Evolutionary conservation across 2,888 invertebrate species (phyloP).

Genomic region (Trissolcus brochymenae): DNA sequence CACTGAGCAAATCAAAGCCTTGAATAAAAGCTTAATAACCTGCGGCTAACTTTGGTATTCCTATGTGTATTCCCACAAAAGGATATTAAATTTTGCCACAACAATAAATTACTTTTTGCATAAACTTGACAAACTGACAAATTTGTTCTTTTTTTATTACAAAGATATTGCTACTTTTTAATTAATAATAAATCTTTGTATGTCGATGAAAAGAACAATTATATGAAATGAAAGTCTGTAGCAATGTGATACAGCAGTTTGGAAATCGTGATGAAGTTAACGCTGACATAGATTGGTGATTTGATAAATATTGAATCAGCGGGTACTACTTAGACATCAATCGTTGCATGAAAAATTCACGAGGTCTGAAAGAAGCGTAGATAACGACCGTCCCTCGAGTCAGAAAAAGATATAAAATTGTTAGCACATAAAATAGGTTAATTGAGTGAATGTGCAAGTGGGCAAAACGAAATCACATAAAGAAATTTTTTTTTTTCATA

Average conservation of each 20-base stretch:
- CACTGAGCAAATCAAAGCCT: too few relatives aligned
- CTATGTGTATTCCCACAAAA: too few relatives aligned
- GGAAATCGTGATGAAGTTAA: constrained; percentile 5
- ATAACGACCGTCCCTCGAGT: constrained; percentile 32
- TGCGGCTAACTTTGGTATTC: too few relatives aligned
- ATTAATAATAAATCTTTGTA: too few relatives aligned
- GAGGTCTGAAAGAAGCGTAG: constrained; percentile 19
- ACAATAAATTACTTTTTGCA: too few relatives aligned
- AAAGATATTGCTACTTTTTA: neutral
- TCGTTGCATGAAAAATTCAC: constrained; percentile 26
- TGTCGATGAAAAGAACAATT: too few relatives aligned
- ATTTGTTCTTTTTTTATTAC: neutral
- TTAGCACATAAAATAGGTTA: constrained; percentile 42
- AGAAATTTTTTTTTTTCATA: constrained; percentile 23
- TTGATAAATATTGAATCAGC: constrained; percentile 26
- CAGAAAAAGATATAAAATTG: constrained; percentile 19
- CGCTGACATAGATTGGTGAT: constrained; percentile 14
- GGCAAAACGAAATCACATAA: constrained; percentile 28
- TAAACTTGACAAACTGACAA: too few relatives aligned
- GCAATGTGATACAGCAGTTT: neutral
- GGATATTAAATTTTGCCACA: too few relatives aligned
- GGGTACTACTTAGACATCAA: constrained; percentile 2
- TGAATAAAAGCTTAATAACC: too few relatives aligned
- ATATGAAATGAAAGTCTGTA: neutral
- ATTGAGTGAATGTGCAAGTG: constrained; percentile 39